Conservation (phyloP, 35 echinoderm and acorn worm species). For the Apostichopus californicus region DNA sequence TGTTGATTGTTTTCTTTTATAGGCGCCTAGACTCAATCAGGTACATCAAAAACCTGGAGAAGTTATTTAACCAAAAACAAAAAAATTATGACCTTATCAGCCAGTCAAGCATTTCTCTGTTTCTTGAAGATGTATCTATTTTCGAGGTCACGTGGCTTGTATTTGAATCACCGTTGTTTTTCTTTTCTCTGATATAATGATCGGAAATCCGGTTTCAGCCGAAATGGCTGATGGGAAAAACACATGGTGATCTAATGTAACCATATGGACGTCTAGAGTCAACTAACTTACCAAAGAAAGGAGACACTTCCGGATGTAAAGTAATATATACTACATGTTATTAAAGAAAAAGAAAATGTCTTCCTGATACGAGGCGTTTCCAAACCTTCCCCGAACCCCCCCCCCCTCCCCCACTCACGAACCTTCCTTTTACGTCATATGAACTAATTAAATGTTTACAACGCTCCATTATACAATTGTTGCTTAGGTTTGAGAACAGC, state of each 20-base stretch:
- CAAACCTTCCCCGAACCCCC: no score
- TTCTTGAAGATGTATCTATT: background rate
- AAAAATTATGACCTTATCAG: background rate
- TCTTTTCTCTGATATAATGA: background rate
- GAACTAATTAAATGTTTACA: no score
- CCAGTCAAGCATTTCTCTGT: background rate
- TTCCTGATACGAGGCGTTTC: no score
- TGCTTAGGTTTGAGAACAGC: no score
- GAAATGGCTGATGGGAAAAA: background rate
- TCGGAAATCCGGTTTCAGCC: background rate
- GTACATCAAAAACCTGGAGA: background rate
- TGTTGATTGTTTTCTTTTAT: background rate
- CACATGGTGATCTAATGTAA: background rate
- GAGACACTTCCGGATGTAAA: no score
- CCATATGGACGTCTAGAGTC: no score
- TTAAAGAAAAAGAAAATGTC: no score
- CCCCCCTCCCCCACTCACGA: no score
- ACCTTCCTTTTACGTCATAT: no score
- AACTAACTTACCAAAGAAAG: no score
- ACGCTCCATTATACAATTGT: no score
- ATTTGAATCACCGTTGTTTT: background rate
- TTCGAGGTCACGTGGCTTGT: background rate
- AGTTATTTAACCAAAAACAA: background rate
- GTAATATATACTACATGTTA: no score
- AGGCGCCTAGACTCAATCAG: background rate